Evolutionary conservation across 2,113 vertebrate genomes (phyloP), one percentile per base, ranked within the genome.

Genomic region (Hystrix cristata): DNA sequence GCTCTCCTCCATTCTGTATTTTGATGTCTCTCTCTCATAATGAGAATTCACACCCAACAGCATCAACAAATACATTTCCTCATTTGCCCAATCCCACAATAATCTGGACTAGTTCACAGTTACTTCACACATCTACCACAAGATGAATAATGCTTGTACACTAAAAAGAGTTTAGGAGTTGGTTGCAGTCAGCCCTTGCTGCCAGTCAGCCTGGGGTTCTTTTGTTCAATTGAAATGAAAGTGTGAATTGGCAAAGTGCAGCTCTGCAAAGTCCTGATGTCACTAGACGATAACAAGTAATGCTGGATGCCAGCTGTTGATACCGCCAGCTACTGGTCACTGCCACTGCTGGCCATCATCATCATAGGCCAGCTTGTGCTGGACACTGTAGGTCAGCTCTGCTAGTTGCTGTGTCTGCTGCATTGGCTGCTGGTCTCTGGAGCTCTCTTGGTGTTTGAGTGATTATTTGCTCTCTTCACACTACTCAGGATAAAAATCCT

Each of bases 11-110:
- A 60, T 25, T 64, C 67, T 62, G 38, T 59, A 92, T 78, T 87
- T 60, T 87, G 38, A 90, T 79, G 34, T 34, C 29, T 19, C 6
- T 88, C 78, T 89, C 29, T 64, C 34, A 65, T 69, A 94, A 11
- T 14, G 19, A 82, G 67, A 91, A 89, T 25, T 95, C 34, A 34
- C 29, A 87, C 51, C 69, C 53, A 69, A 76, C 4, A 62, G 38
- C 34, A 72, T 60, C 34, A 79, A 91, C 31, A 62, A 78, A 65
- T 27, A 64, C 43, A 51, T 91, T 93, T 91, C 76, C 72, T 93
- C 74, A 84, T 57, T 82, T 91, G 23, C 5, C 78, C 72, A 85
- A 29, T 74, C 53, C 79, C 87, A 91, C 13, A 15, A 59, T 51
- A 57, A 76, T 29, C 65, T 92, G 72, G 85, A 96, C 65, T 60